Evolutionary conservation across 2,113 vertebrate species (phyloP).

Genomic region (Anseranas semipalmata): DNA sequence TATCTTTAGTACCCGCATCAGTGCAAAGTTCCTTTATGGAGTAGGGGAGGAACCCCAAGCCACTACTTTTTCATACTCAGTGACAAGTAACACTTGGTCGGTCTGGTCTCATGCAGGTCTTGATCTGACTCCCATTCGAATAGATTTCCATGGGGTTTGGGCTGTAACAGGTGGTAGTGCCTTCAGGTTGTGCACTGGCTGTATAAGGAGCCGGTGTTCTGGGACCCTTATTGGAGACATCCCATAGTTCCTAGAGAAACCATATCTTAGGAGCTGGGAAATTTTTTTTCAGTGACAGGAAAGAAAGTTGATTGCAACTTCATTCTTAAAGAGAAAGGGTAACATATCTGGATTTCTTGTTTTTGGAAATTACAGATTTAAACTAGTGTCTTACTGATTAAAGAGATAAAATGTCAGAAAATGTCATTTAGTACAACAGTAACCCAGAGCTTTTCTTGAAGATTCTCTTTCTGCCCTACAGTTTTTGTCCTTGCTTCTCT

Average conservation of each 20-base stretch:
- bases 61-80: background rate
- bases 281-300: background rate
- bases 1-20: background rate
- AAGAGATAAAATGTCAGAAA: background rate
- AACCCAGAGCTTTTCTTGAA: background rate
- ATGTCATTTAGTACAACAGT: background rate
- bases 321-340: background rate
- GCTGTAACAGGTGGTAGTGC: background rate
- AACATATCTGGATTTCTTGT: background rate
- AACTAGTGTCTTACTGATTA: background rate
- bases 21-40: background rate
- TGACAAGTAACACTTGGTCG: background rate
- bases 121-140: background rate
- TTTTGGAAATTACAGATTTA: background rate
- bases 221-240: background rate
- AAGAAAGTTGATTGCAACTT: background rate
- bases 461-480: background rate
- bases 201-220: background rate
- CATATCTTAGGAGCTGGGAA: fast-evolving
- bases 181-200: background rate
- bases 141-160: fast-evolving
- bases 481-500: background rate
- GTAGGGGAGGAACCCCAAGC: background rate
- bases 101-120: background rate
- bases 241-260: background rate